Percentiles rank a stretch among this genome's conserved stretches.
Conservation (phyloP, 2,888 invertebrate genomes). For the Spilarctia lutea region DNA sequence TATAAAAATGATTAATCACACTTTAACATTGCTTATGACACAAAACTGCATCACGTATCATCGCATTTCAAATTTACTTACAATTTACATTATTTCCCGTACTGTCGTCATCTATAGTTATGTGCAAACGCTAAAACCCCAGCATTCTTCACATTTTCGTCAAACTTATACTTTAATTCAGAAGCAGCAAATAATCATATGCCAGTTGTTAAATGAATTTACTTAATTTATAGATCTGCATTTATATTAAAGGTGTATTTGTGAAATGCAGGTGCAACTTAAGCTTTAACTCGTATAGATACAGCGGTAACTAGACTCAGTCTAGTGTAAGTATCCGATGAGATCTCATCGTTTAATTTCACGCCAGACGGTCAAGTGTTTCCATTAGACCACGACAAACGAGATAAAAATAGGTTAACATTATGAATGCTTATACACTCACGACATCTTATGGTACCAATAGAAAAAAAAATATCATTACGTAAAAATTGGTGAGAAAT, state of each 20-base stretch:
- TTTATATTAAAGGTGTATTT: slow-evolving; percentile 8
- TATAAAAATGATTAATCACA: too few relatives aligned
- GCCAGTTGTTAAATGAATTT: background rate
- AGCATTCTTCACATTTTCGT: background rate
- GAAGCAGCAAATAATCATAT: background rate
- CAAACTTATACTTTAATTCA: background rate
- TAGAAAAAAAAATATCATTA: background rate
- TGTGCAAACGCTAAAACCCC: background rate
- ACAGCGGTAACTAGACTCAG: slow-evolving; percentile 57
- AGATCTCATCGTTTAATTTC: slow-evolving; percentile 77
- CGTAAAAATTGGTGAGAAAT: background rate
- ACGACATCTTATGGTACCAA: background rate
- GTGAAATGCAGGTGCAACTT: slow-evolving; percentile 36
- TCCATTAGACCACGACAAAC: slow-evolving; percentile 45
- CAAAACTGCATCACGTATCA: background rate
- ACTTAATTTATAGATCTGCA: background rate
- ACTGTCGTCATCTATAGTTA: background rate
- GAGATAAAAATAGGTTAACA: background rate
- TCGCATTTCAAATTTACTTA: background rate
- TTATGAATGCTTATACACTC: background rate
- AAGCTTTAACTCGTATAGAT: slow-evolving; percentile 58
- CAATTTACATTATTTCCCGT: background rate
- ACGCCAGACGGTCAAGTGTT: slow-evolving; percentile 63
- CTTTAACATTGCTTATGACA: background rate
- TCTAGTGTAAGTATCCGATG: slow-evolving; percentile 64